These are phyloP conservation scores for Oryctes rhinoceros DNA, from an alignment of 1,140 invertebrate genomes.

Conservation along the genomic window DNA sequence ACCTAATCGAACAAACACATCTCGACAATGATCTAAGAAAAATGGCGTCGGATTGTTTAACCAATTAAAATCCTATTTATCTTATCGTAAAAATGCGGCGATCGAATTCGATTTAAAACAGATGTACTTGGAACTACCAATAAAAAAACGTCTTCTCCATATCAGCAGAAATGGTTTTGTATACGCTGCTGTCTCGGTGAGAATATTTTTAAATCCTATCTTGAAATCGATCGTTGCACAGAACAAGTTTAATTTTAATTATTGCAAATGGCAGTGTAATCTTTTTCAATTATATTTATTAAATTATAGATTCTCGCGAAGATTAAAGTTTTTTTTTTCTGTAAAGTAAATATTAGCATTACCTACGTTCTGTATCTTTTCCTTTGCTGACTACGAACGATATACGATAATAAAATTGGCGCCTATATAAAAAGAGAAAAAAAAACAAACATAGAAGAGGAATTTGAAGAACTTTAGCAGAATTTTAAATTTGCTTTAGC, in stretches of 20 bases:
- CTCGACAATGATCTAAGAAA: background rate
- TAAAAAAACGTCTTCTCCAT: background rate
- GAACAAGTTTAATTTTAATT: background rate
- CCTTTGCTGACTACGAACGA: background rate
- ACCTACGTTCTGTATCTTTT: background rate
- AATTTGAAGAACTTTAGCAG: background rate
- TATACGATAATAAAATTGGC: background rate
- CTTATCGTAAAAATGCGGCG: background rate
- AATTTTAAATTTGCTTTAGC: no score
- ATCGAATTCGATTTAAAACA: slow-evolving; percentile 12
- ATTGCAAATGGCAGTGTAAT: background rate
- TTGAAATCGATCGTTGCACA: background rate
- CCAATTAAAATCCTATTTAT: slow-evolving; percentile 19
- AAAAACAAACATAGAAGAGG: background rate
- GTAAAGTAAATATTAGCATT: background rate
- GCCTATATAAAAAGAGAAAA: background rate
- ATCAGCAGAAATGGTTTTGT: background rate
- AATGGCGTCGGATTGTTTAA: slow-evolving; percentile 7
- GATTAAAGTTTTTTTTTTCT: background rate
- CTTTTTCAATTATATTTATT: background rate
- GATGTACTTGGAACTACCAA: slow-evolving; percentile 18
- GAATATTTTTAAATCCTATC: background rate
- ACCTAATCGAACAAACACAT: background rate
- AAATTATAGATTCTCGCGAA: background rate
- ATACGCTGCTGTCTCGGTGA: slow-evolving; percentile 7